Base-by-base conservation (phyloP, 1,140 invertebrate species). In the Heterodera schachtii region DNA sequence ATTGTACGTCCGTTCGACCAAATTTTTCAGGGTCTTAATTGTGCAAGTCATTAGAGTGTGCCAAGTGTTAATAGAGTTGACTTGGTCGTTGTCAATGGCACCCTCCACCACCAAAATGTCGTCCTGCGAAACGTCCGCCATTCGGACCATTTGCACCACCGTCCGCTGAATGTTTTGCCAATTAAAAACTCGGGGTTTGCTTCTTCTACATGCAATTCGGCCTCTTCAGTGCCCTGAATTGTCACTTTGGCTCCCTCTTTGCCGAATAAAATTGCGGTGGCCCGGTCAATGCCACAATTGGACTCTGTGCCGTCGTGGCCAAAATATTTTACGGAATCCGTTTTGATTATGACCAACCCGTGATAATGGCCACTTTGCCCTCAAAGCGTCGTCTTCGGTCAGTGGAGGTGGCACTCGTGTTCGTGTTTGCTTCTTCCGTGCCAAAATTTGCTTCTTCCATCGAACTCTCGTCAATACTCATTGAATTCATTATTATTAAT, bases 231-330 rank as follows among this genome's bases (percentile, higher is more conserved):
- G 57, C 81, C 81, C 31, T 82, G 81, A 52, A 98, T 93, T 75
- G 98, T 93, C n/a, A 98, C 95, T 80, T 93, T 93, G 6, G 96
- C 96, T 57, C 96, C 96, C 92, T 98, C 95, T 87, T 93, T 91
- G 6, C 93, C 95, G n/a, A 98, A 91, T 83, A 95, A 91, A 90
- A 93, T 93, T 6, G 95, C 96, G 87, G 98, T 96, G 0, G 95
- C 93, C 90, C 93, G 94, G 9, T 96, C 96, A 90, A 98, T 98
- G 41, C 95, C 95, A 79, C 96, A 94, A 69, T 95, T 96, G 1
- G 95, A 96, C 60, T 95, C 95, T 73, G 60, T 13, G 80, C 7
- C 6, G 11, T 31, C 31, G 49, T 6, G 69, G 41, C 7, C 41
- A 71, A 71, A 8, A 7, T 8, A 2, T 52, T 11, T 31, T 31